Conservation (phyloP, 2,113 vertebrate genomes). For the Lasiurus cinereus region DNA sequence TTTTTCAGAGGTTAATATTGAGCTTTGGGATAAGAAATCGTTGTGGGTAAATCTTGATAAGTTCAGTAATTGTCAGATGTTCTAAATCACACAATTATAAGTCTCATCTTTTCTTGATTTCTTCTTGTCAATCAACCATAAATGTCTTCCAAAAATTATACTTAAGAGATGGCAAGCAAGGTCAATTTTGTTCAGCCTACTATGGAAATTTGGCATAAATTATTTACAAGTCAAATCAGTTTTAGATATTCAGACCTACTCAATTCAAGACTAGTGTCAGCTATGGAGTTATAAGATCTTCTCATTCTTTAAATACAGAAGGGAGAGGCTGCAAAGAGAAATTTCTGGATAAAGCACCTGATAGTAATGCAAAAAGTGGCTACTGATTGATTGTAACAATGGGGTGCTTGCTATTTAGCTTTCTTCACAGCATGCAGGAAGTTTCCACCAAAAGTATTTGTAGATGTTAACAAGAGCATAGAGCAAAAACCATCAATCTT, state of each 20-base stretch:
- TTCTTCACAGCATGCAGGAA: neutral
- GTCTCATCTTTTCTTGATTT: neutral
- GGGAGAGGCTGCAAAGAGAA: neutral
- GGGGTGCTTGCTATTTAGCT: neutral
- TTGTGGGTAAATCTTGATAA: neutral
- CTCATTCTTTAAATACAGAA: neutral
- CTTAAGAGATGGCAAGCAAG: neutral
- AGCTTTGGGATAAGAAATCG: neutral
- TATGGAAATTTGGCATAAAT: neutral
- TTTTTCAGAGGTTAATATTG: constrained; percentile 32
- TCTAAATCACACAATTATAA: neutral
- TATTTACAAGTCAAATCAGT: neutral
- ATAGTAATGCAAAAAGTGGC: neutral
- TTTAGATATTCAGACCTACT: neutral
- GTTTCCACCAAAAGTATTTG: neutral
- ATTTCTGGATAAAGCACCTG: neutral
- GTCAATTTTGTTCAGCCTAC: neutral
- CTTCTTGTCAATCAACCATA: neutral
- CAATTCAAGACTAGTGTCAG: neutral
- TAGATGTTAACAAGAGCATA: neutral
- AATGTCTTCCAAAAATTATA: neutral
- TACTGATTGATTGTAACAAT: too few relatives aligned
- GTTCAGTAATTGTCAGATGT: neutral
- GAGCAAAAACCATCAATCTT: neutral
- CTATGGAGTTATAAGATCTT: neutral